A percentile compares a stretch with the other conserved stretches of the same genome.
These are phyloP conservation scores for Eutolmus rufibarbis DNA, from an alignment of 2,888 invertebrate species.

Conservation along the genomic window DNA sequence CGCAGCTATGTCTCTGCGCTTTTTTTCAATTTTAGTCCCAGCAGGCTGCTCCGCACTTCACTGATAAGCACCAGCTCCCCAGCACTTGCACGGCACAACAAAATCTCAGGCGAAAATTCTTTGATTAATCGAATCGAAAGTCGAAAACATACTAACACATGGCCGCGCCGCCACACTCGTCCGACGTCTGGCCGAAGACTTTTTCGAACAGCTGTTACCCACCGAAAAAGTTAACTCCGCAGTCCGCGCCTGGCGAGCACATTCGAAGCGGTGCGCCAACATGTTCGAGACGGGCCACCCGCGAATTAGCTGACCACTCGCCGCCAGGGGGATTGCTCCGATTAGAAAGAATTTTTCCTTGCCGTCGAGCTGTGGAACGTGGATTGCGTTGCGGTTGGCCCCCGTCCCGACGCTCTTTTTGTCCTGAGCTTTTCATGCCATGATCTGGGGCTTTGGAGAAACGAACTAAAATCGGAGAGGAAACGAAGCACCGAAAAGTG, in stretches of 20 bases:
- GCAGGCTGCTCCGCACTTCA: background rate
- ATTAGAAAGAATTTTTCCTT: background rate
- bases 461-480: too few relatives aligned
- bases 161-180: background rate
- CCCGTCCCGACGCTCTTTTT: too few relatives aligned
- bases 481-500: too few relatives aligned
- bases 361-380: too few relatives aligned
- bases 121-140: conserved; percentile 36
- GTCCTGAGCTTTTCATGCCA: too few relatives aligned
- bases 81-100: conserved; percentile 32
- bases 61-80: conserved; percentile 25
- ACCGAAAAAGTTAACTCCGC: background rate
- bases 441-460: too few relatives aligned
- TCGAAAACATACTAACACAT: conserved; percentile 8
- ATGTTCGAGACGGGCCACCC: background rate
- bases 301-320: background rate
- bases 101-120: conserved; percentile 30
- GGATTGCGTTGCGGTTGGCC: too few relatives aligned
- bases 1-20: background rate
- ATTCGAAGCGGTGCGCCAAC: background rate
- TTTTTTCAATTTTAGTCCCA: background rate
- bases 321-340: background rate
- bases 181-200: background rate
- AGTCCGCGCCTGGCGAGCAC: background rate
- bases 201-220: conserved; percentile 21